Evolutionary conservation across 2,888 invertebrate genomes (phyloP).

Genomic region (Steinernema carpocapsae): DNA sequence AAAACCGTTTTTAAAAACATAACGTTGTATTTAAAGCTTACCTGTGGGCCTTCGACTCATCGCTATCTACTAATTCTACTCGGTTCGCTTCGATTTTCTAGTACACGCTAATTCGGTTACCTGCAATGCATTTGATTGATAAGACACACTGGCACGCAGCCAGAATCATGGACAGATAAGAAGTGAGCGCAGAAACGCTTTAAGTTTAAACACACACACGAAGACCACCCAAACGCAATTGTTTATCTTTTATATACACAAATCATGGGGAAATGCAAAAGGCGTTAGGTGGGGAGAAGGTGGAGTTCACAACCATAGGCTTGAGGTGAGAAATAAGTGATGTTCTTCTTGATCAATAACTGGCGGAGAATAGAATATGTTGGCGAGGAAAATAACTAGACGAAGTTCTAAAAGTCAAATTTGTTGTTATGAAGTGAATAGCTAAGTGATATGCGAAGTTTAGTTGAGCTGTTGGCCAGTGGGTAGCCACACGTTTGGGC

Average conservation of each 20-base stretch:
- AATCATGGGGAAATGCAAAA: conserved; percentile 17
- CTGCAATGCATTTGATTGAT: conserved; percentile 11
- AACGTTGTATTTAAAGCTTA: neutral
- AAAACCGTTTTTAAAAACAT: neutral
- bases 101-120: conserved; percentile 17
- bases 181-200: conserved; percentile 13
- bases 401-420: conserved; percentile 13
- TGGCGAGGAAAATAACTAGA: neutral
- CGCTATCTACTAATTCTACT: neutral
- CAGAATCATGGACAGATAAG: neutral
- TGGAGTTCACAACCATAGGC: neutral
- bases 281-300: conserved; percentile 10
- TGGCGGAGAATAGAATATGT: neutral
- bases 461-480: conserved; percentile 38
- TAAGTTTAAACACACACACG: neutral
- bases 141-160: conserved; percentile 7
- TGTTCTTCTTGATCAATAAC: too few species aligned
- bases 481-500: conserved; percentile 50
- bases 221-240: neutral
- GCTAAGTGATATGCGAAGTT: neutral
- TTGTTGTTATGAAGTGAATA: neutral
- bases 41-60: conserved; percentile 25
- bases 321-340: conserved; percentile 5
- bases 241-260: conserved; percentile 31
- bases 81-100: conserved; percentile 8